Percentiles rank a stretch among this genome's conserved stretches.
Evolutionary conservation across 2,888 invertebrate species (phyloP).

Genomic region (Plagodis pulveraria): DNA sequence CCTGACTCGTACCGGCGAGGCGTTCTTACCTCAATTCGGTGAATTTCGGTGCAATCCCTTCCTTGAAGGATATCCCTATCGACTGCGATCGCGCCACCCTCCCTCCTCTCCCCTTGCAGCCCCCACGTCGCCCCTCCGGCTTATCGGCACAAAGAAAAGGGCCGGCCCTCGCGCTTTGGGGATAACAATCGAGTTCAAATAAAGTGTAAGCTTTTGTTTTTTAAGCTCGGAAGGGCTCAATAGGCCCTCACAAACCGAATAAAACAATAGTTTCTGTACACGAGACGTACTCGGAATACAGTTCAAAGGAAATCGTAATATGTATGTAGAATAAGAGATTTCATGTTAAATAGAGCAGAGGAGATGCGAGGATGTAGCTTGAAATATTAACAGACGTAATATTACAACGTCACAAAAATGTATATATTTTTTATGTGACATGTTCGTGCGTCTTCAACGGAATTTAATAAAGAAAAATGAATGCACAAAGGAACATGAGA

Average conservation of each 20-base stretch:
- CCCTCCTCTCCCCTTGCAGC: constrained; percentile 6
- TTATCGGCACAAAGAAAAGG: constrained; percentile 52
- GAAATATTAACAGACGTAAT: constrained; percentile 25
- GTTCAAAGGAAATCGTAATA: constrained; percentile 29
- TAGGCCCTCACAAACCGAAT: constrained; percentile 34
- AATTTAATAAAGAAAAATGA: constrained; percentile 9
- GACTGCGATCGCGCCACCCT: constrained; percentile 20
- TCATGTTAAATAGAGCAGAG: constrained; percentile 27
- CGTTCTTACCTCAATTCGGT: constrained; percentile 35
- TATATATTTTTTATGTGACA: constrained; percentile 9
- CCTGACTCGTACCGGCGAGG: constrained; percentile 37
- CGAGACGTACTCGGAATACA: constrained; percentile 14
- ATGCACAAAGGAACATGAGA: too few relatives aligned
- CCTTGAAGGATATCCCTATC: constrained; percentile 48
- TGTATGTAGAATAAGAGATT: constrained; percentile 26
- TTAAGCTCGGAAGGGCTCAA: constrained; percentile 35
- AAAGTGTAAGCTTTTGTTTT: constrained; percentile 55
- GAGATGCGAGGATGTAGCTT: constrained; percentile 4
- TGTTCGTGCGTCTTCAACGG: constrained; percentile 3
- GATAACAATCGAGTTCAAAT: constrained; percentile 56
- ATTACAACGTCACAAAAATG: constrained; percentile 20
- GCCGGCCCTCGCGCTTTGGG: constrained; percentile 30
- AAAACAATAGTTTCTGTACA: constrained; percentile 37
- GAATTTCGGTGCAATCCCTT: constrained; percentile 42
- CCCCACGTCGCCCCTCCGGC: constrained; percentile 31